A percentile compares a stretch with the other conserved stretches of the same genome.
phyloP scores from a whole-genome alignment of 1,140 invertebrate genomes.

The Drosophila elegans region DNA sequence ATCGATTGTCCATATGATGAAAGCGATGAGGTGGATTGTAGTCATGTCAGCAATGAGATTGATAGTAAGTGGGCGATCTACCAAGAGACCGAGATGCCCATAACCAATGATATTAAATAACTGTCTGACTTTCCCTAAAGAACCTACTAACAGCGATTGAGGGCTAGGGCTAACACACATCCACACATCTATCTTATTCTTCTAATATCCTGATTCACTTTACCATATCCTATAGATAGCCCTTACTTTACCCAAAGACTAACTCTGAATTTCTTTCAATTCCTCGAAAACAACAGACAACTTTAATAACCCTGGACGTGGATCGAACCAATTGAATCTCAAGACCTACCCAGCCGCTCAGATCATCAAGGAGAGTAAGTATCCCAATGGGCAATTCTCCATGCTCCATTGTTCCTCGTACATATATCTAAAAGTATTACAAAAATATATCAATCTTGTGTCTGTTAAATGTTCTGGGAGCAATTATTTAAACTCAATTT shows the following conservation, averaged over 20 bases:
- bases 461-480: slow-evolving; percentile 2
- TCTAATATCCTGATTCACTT: neutral
- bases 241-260: neutral
- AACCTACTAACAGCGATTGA: slow-evolving; percentile 4
- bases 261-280: neutral
- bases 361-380: slow-evolving; percentile 93
- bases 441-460: neutral
- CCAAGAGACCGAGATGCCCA: neutral
- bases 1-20: slow-evolving; percentile 88
- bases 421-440: slow-evolving; percentile 5
- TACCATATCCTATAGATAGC: neutral
- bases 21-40: slow-evolving; percentile 89
- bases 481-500: neutral
- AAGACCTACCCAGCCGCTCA: slow-evolving; percentile 91
- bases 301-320: slow-evolving; percentile 11
- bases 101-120: neutral
- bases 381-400: neutral
- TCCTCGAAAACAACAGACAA: slow-evolving; percentile 21
- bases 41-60: slow-evolving; percentile 71
- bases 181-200: neutral
- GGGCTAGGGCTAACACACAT: slow-evolving; percentile 21
- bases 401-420: neutral
- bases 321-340: slow-evolving; percentile 85
- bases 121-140: neutral
- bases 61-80: slow-evolving; percentile 72